Conservation (phyloP, 2,888 invertebrate species). For the Drosophila paranaensis region DNA sequence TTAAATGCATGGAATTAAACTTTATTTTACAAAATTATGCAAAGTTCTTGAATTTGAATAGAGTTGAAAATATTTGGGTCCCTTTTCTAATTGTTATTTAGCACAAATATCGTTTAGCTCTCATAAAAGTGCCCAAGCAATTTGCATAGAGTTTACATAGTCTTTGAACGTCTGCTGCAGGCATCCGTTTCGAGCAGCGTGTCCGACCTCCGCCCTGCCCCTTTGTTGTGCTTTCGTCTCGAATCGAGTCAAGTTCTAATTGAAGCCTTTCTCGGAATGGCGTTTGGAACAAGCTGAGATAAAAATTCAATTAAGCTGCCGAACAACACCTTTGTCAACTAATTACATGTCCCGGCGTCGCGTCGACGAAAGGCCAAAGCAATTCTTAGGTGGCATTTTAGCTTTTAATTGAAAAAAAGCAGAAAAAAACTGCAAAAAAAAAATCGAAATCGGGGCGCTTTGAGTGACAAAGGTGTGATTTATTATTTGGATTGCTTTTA, state of each 20-base stretch:
- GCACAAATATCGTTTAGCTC: constrained; percentile 14
- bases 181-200: constrained; percentile 7
- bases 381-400: constrained; percentile 56
- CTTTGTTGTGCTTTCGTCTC: not conserved
- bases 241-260: constrained; percentile 26
- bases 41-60: constrained; percentile 1
- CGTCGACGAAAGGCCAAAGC: constrained; percentile 67
- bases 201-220: not conserved
- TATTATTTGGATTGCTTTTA: constrained; percentile 71
- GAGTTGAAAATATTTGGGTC: not conserved
- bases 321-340: constrained; percentile 75
- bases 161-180: constrained; percentile 17
- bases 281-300: constrained; percentile 58
- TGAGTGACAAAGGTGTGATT: constrained; percentile 78
- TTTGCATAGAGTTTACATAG: constrained; percentile 37
- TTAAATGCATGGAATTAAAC: not conserved
- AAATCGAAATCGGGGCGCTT: constrained; percentile 44
- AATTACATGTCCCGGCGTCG: constrained; percentile 66
- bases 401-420: constrained; percentile 71
- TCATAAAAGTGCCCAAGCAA: constrained; percentile 22
- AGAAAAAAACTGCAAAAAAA: constrained; percentile 30
- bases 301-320: constrained; percentile 74
- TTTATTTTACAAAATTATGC: not conserved
- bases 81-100: not conserved
- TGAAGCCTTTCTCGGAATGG: constrained; percentile 35